These are phyloP conservation scores for Sinotaia quadrata DNA, from an alignment of 2,888 invertebrate species.

Conservation along the genomic window DNA sequence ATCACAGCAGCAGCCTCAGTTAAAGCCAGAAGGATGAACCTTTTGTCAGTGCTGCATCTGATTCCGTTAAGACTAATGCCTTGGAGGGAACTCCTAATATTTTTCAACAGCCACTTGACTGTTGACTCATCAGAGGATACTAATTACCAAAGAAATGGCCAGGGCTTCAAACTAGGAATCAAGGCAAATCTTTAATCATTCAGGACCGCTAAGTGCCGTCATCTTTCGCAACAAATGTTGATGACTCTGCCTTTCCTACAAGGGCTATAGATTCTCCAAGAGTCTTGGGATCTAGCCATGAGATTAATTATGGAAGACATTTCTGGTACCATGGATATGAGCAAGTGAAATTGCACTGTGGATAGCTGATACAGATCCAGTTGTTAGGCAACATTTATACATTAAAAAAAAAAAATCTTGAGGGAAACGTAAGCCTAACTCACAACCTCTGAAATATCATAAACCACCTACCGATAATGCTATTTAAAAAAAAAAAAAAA, in stretches of 20 bases:
- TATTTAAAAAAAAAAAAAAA: too few species aligned
- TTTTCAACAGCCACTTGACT: slow-evolving; percentile 89
- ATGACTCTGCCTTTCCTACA: not conserved
- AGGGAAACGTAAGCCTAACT: too few species aligned
- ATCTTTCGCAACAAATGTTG: not conserved
- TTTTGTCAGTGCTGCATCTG: slow-evolving; percentile 52
- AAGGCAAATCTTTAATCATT: not conserved
- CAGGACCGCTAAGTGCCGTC: not conserved
- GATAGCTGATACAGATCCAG: too few species aligned
- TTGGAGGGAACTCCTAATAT: slow-evolving; percentile 89
- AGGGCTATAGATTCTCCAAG: slow-evolving; percentile 37
- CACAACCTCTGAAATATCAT: too few species aligned
- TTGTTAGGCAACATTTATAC: too few species aligned
- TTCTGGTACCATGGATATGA: too few species aligned
- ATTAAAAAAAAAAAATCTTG: too few species aligned
- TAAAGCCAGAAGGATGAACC: slow-evolving; percentile 28
- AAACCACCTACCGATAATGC: too few species aligned
- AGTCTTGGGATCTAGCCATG: too few species aligned
- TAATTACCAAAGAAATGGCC: not conserved
- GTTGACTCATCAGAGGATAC: slow-evolving; percentile 44
- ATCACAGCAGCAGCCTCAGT: slow-evolving; percentile 38
- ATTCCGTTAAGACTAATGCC: slow-evolving; percentile 81
- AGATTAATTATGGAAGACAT: too few species aligned
- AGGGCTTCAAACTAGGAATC: slow-evolving; percentile 11
- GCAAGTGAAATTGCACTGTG: too few species aligned